These are phyloP conservation scores for Metridium senile DNA, from an alignment of 92 coral and sea anemone genomes.

Conservation along the genomic window DNA sequence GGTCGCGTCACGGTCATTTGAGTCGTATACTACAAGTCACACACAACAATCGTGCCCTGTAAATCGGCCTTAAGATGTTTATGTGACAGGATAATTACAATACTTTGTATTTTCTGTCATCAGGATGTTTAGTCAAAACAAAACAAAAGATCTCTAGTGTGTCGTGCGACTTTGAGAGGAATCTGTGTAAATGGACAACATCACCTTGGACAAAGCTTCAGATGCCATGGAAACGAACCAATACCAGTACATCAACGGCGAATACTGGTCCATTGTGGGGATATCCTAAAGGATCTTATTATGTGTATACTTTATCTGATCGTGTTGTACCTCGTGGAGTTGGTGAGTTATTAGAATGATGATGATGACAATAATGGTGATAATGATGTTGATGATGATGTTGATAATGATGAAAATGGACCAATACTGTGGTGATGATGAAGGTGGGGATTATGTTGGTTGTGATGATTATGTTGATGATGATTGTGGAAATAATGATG, in stretches of 20 bases:
- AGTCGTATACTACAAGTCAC: too few species aligned
- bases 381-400: neutral
- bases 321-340: slow-evolving; percentile 30
- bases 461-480: neutral
- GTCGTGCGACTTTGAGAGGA: slow-evolving; percentile 77
- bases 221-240: slow-evolving; percentile 68
- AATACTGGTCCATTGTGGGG: slow-evolving; percentile 84
- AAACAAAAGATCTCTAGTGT: slow-evolving; percentile 43
- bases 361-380: neutral
- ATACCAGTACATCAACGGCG: slow-evolving; percentile 40
- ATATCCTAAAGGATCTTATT: slow-evolving; percentile 72
- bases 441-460: neutral
- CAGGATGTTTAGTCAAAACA: slow-evolving; percentile 70
- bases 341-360: slow-evolving; percentile 43
- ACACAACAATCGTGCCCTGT: too few species aligned
- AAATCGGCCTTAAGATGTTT: too few species aligned
- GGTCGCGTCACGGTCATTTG: too few species aligned
- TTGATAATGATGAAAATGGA: neutral
- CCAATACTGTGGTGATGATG: neutral
- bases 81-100: too few species aligned
- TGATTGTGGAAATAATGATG: neutral
- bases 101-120: neutral
- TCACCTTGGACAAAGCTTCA: neutral
- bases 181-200: slow-evolving; percentile 75
- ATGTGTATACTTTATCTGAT: slow-evolving; percentile 62